Evolutionary conservation across 2,797 vertebrate species (phyloP).

Genomic region (Pelochelys cantorii): DNA sequence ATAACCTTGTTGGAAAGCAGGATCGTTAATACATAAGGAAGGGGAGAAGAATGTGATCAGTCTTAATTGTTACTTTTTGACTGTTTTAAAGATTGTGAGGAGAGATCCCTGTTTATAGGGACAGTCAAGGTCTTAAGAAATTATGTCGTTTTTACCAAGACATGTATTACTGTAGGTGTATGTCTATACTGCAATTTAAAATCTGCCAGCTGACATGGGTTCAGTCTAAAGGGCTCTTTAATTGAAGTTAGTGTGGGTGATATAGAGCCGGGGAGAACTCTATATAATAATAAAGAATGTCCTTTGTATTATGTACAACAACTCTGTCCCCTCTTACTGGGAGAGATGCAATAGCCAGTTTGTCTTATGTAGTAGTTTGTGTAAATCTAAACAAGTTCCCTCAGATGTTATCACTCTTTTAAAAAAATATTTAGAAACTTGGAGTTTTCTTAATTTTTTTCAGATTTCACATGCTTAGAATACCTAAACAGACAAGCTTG

Average conservation of each 20-base stretch:
- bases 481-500: background rate
- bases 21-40: background rate
- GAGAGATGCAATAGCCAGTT: background rate
- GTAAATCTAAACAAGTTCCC: background rate
- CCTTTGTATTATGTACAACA: background rate
- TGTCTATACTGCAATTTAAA: background rate
- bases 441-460: background rate
- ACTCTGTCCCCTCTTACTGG: background rate
- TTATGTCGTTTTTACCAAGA: background rate
- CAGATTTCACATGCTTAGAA: background rate
- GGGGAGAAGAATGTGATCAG: background rate
- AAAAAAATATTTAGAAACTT: background rate
- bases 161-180: background rate
- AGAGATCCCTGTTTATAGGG: background rate
- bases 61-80: background rate
- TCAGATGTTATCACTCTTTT: background rate
- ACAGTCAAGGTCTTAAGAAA: background rate
- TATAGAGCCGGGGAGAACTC: background rate
- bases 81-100: background rate
- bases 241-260: background rate
- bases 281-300: background rate
- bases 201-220: background rate
- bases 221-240: background rate
- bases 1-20: background rate
- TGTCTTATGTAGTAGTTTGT: accelerated